phyloP scores from a whole-genome alignment of 2,888 invertebrate genomes.

The Lochmaea capreae region DNA sequence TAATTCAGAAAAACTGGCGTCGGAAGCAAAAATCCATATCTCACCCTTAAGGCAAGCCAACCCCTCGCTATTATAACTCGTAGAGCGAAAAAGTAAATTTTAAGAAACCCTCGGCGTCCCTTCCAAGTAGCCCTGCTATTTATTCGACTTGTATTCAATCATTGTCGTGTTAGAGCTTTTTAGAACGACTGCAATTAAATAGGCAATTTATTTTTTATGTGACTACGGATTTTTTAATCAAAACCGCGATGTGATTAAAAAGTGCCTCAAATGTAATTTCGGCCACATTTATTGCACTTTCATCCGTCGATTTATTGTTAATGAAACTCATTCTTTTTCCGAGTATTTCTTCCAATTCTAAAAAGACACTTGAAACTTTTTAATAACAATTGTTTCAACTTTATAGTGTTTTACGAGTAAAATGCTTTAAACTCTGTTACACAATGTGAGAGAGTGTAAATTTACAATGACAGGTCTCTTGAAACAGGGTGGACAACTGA shows the following conservation, averaged over 20 bases:
- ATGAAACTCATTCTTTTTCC: conserved; percentile 29
- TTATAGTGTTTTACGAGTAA: too few species aligned
- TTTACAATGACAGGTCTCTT: too few species aligned
- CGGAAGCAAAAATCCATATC: conserved; percentile 67
- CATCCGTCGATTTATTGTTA: conserved; percentile 45
- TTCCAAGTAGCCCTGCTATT: conserved; percentile 59
- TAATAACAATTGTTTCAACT: background rate
- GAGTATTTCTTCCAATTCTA: background rate
- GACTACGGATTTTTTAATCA: conserved; percentile 65
- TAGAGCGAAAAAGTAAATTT: conserved; percentile 67
- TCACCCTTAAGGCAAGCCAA: conserved; percentile 45
- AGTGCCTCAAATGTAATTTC: conserved; percentile 61
- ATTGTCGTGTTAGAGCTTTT: conserved; percentile 34
- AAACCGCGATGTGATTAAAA: conserved; percentile 62
- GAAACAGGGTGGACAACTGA: too few species aligned
- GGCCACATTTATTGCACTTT: conserved; percentile 53
- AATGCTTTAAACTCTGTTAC: too few species aligned
- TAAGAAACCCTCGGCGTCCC: conserved; percentile 63
- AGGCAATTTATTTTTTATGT: conserved; percentile 66
- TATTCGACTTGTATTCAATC: conserved; percentile 50
- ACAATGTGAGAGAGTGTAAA: too few species aligned
- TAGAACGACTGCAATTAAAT: conserved; percentile 61
- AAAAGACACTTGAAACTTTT: background rate
- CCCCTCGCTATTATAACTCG: conserved; percentile 66
- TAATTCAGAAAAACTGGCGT: conserved; percentile 65